Base-by-base conservation (phyloP, 2,797 vertebrate species). In the Scleropages formosus region DNA sequence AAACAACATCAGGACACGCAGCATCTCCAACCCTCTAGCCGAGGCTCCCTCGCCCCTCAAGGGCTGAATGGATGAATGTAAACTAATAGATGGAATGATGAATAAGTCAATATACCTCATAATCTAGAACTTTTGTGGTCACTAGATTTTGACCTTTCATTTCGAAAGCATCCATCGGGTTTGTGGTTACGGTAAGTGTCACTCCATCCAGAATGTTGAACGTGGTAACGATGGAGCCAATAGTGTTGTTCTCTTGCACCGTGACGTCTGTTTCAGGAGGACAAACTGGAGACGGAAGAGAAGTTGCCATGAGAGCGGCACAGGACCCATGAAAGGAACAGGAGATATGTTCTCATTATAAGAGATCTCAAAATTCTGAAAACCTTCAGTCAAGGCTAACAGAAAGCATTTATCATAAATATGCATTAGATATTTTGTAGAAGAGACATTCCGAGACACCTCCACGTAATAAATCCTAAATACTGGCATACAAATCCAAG, bases 61-160 rank as follows among this genome's bases (percentile, higher is more conserved):
- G 49, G 22, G 20, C 49, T 51, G 44, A 71, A 71, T 71, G 49
- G 26, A 56, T 6, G 49, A 49, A 8, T 70, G 13, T n/a, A 69
- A 49, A 51, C 20, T 27, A 67, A 24, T 26, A 15, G 47, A 76
- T 77, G 62, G 24, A 7, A 51, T 24, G 26, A n/a, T 11, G 13
- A 12, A 44, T 24, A n/a, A 72, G 24, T 20, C 20, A 22, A 60
- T 20, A 8, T 83, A 93, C 91, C 89, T 93, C 92, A 44, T 88
- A 93, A 78, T 93, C 92, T 68, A 93, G 82, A 22, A 85, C 88
- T 76, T 89, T 91, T 84, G 89, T 92, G 22, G 86, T 80, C 84
- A 92, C 87, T 75, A 93, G 79, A 56, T 80, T 80, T 3, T 83
- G 82, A 7, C 87, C 91, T 18, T 78, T 85, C 60, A 93, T 85